These are phyloP conservation scores for Lithophane semibrunnea DNA, from an alignment of 2,888 invertebrate species.

Conservation along the genomic window DNA sequence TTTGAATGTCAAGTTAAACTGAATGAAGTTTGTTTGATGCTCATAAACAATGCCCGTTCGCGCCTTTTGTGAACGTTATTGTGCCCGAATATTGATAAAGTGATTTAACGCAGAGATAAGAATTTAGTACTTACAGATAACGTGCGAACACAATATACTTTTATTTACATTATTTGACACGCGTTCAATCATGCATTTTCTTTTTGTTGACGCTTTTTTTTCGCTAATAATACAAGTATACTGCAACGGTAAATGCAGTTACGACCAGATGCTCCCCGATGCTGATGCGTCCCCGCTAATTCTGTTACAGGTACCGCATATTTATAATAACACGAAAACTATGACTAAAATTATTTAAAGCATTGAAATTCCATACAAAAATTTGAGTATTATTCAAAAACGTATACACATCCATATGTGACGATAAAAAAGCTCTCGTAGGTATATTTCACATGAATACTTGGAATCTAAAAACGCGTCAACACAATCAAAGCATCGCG, in stretches of 20 bases:
- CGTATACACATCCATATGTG: slow-evolving; percentile 47
- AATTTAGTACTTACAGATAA: slow-evolving; percentile 36
- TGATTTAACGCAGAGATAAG: slow-evolving; percentile 41
- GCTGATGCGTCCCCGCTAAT: background rate
- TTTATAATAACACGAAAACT: slow-evolving; percentile 7
- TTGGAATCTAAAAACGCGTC: slow-evolving; percentile 45
- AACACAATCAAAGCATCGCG: slow-evolving; percentile 39
- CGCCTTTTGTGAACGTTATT: slow-evolving; percentile 43
- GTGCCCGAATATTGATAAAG: slow-evolving; percentile 36
- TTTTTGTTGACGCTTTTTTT: slow-evolving; percentile 12
- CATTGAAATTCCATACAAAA: background rate
- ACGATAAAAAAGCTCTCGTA: slow-evolving; percentile 52
- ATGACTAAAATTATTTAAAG: slow-evolving; percentile 11
- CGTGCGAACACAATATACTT: slow-evolving; percentile 8
- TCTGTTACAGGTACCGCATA: background rate
- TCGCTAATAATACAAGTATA: background rate
- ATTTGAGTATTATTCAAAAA: slow-evolving; percentile 10
- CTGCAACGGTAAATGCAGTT: background rate
- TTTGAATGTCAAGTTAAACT: slow-evolving; percentile 60
- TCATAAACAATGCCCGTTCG: slow-evolving; percentile 34
- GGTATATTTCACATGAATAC: slow-evolving; percentile 32
- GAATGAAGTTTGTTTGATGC: slow-evolving; percentile 38
- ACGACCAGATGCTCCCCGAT: slow-evolving; percentile 4
- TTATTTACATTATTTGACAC: slow-evolving; percentile 45
- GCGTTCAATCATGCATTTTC: slow-evolving; percentile 5